These are phyloP conservation scores for Falco punctatus DNA, from an alignment of 2,113 vertebrate genomes.

Conservation along the genomic window DNA sequence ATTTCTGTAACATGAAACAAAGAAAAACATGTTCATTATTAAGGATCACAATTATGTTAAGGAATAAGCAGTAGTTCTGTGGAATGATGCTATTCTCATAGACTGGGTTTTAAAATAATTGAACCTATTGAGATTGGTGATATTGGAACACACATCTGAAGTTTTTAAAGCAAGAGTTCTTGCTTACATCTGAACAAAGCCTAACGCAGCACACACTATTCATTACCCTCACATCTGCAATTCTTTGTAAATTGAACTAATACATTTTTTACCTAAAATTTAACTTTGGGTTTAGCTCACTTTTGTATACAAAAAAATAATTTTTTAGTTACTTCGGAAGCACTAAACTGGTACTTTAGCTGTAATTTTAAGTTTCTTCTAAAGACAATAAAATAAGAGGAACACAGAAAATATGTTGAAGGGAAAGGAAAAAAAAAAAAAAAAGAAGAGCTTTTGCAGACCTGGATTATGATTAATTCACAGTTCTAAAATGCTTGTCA, in stretches of 20 bases:
- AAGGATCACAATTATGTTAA: not conserved
- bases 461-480: not conserved
- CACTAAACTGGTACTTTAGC: not conserved
- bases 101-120: not conserved
- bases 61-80: not conserved
- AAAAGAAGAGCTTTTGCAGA: not conserved
- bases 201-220: too few relatives aligned
- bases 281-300: not conserved
- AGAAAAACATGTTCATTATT: not conserved
- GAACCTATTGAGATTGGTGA: not conserved
- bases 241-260: too few relatives aligned
- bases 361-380: not conserved
- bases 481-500: not conserved
- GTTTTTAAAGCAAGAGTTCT: too few relatives aligned
- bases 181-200: too few relatives aligned
- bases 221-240: too few relatives aligned
- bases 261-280: too few relatives aligned
- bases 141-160: not conserved
- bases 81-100: not conserved
- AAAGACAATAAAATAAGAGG: not conserved
- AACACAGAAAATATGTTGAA: not conserved
- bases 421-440: too few relatives aligned
- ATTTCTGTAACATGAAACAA: not conserved
- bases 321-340: not conserved
- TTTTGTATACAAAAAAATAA: not conserved